Evolutionary conservation across 2,888 invertebrate species (phyloP).

Genomic region (Drosophila demipolita): DNA sequence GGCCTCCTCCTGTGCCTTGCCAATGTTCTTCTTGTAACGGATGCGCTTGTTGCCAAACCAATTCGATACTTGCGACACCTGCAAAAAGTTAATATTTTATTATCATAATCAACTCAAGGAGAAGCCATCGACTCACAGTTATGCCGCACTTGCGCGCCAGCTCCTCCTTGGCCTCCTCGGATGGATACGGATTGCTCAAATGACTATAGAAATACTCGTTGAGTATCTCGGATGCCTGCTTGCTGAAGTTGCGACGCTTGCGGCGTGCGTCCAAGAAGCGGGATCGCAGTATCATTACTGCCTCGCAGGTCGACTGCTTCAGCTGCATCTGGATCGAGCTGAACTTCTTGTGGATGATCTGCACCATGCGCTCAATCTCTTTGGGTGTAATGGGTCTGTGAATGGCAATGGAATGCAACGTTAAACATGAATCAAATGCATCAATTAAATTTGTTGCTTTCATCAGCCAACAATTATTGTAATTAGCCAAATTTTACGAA

Average conservation of each 20-base stretch:
- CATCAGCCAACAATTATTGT: too few relatives aligned
- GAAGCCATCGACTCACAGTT: conserved; percentile 88
- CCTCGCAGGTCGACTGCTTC: conserved; percentile 99
- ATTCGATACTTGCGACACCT: conserved; percentile 94
- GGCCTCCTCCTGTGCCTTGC: conserved; percentile 99
- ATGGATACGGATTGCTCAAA: conserved; percentile 99
- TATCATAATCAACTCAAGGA: too few relatives aligned
- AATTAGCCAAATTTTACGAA: too few relatives aligned
- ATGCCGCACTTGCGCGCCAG: conserved; percentile 99
- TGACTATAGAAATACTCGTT: conserved; percentile 99
- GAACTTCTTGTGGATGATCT: conserved; percentile 99
- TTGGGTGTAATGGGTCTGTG: conserved; percentile 96
- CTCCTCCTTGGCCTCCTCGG: conserved; percentile 99
- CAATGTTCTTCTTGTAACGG: conserved; percentile 99
- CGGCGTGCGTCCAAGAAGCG: conserved; percentile 92
- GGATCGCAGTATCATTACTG: conserved; percentile 97
- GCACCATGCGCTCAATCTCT: conserved; percentile 99
- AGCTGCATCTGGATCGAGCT: conserved; percentile 99
- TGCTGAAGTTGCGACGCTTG: conserved; percentile 99
- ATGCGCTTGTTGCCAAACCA: conserved; percentile 99
- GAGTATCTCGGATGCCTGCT: conserved; percentile 99
- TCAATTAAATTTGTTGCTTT: neutral
- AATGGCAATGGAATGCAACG: neutral
- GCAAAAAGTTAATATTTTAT: too few relatives aligned
- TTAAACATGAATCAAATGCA: neutral